Conservation (phyloP, 2,797 vertebrate species). For the Brachyrhaphis roseni region DNA sequence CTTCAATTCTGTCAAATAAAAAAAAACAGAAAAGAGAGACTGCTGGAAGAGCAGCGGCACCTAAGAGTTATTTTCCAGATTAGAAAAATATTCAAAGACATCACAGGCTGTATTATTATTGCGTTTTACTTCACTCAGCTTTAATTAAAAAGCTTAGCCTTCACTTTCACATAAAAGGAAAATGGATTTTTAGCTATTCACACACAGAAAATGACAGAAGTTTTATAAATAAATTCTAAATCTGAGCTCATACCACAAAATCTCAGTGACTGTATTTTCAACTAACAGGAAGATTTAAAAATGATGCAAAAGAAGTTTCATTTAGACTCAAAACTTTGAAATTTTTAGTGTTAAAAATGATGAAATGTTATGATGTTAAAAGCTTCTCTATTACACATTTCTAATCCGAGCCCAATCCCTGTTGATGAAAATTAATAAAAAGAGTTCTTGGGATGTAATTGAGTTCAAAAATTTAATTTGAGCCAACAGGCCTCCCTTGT, state of each 20-base stretch:
- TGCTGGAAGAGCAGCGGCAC: background rate
- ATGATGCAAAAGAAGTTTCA: background rate
- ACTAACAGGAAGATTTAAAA: background rate
- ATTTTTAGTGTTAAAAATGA: background rate
- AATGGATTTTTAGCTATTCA: background rate
- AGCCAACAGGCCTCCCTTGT: background rate
- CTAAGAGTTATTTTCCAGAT: background rate
- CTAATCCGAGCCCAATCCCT: background rate
- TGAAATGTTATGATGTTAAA: background rate
- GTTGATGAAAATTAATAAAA: background rate
- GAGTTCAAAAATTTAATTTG: background rate
- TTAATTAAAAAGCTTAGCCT: conserved; percentile 43
- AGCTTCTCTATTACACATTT: conserved; percentile 3
- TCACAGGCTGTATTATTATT: conserved; percentile 41
- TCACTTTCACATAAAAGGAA: conserved; percentile 16
- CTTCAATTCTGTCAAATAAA: conserved; percentile 15
- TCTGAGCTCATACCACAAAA: background rate
- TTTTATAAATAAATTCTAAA: background rate
- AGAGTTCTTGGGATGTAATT: background rate
- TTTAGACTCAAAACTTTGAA: too few relatives aligned
- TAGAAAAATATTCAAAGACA: background rate
- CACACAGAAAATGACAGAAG: background rate
- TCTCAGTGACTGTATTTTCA: background rate
- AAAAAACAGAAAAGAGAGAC: background rate
- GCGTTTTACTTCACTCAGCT: conserved; percentile 49